phyloP scores from a whole-genome alignment of 53 echinoderm and acorn worm genomes.

The Hippasteria phrygiana region DNA sequence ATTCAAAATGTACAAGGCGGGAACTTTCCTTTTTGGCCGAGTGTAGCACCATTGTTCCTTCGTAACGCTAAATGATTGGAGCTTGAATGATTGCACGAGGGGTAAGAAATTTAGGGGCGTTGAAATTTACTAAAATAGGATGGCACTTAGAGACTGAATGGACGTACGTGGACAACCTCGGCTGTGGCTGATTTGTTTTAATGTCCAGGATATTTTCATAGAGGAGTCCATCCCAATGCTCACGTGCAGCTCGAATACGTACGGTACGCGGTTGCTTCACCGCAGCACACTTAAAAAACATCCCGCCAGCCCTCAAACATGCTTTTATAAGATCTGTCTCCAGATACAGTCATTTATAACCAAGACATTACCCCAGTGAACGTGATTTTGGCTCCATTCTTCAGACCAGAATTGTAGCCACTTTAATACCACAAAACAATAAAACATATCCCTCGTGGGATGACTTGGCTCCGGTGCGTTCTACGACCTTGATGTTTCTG shows the following conservation, averaged over 20 bases:
- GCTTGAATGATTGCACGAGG: too few relatives aligned
- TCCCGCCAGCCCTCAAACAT: background rate
- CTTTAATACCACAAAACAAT: conserved; percentile 58
- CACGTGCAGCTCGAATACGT: background rate
- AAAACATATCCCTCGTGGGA: conserved; percentile 31
- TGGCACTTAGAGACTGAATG: too few relatives aligned
- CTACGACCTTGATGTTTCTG: conserved; percentile 36
- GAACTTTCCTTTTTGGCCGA: too few relatives aligned
- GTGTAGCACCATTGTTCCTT: too few relatives aligned
- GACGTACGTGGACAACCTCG: too few relatives aligned
- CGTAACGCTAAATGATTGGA: too few relatives aligned
- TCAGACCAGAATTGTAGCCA: conserved; percentile 11
- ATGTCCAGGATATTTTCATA: too few relatives aligned
- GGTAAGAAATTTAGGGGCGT: too few relatives aligned
- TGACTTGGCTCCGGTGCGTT: conserved; percentile 6
- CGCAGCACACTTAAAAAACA: background rate
- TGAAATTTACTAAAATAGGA: too few relatives aligned
- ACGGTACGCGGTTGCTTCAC: background rate
- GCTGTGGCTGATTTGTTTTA: too few relatives aligned
- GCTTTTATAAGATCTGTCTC: conserved; percentile 37
- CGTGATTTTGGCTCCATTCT: conserved; percentile 49
- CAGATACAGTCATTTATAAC: conserved; percentile 20
- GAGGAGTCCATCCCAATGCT: too few relatives aligned
- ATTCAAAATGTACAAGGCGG: too few relatives aligned
- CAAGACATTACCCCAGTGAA: conserved; percentile 38